A percentile compares a stretch with the other conserved stretches of the same genome.
Conservation (phyloP, 2,888 invertebrate species). For the Cinara cedri region DNA sequence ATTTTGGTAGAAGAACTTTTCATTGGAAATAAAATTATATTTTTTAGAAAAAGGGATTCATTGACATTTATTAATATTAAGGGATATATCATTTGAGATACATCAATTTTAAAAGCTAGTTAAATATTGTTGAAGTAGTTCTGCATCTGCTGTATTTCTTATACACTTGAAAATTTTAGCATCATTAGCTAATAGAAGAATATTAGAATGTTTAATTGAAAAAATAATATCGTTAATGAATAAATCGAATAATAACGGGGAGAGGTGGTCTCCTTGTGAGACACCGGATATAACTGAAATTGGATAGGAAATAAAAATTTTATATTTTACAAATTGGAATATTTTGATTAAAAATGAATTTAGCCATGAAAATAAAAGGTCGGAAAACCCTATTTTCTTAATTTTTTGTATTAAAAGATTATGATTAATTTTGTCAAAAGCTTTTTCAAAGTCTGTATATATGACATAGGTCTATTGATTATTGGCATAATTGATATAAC, state of each 20-base stretch:
- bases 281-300: background rate
- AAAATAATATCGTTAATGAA: background rate
- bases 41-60: too few species aligned
- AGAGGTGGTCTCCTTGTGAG: background rate
- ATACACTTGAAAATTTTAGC: background rate
- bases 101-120: background rate
- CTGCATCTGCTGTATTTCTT: too few species aligned
- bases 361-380: background rate
- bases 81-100: background rate
- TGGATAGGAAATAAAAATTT: background rate
- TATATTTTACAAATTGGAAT: background rate
- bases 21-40: too few species aligned
- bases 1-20: too few species aligned
- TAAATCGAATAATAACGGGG: background rate
- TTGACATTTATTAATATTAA: background rate
- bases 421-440: background rate
- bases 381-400: background rate
- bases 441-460: background rate
- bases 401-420: background rate
- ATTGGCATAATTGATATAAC: too few species aligned
- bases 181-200: background rate
- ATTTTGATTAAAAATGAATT: too few species aligned
- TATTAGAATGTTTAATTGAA: background rate
- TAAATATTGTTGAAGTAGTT: background rate
- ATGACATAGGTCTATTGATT: background rate